phyloP scores from a whole-genome alignment of 92 coral and sea anemone genomes.

The Porites evermanni region DNA sequence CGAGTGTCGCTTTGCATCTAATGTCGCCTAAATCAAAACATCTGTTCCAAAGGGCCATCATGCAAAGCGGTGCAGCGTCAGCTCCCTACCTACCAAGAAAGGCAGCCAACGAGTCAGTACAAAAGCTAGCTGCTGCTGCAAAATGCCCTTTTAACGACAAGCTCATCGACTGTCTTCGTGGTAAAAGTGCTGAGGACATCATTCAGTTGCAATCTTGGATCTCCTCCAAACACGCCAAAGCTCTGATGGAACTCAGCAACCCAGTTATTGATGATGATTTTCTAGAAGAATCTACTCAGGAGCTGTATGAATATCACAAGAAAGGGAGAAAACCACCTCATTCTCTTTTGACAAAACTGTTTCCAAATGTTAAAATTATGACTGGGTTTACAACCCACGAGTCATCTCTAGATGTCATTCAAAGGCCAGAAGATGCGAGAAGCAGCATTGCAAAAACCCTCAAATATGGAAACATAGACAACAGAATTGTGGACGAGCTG shows the following conservation, averaged over 20 bases:
- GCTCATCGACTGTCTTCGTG: not conserved
- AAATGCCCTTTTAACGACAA: not conserved
- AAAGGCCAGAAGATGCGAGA: not conserved
- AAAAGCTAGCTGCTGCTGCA: not conserved
- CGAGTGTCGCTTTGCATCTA: constrained; percentile 53
- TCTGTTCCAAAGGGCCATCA: constrained; percentile 9
- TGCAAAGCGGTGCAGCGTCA: constrained; percentile 19
- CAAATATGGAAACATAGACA: not conserved
- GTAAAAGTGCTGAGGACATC: constrained; percentile 15
- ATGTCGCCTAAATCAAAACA: constrained; percentile 16
- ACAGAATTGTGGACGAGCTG: constrained; percentile 12
- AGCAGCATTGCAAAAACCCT: not conserved
- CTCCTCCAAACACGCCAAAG: not conserved
- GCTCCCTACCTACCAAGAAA: not conserved
- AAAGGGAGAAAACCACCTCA: no score
- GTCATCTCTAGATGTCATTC: not conserved
- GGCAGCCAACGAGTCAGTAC: not conserved
- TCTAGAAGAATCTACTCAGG: constrained; percentile 8
- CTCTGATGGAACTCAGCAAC: not conserved
- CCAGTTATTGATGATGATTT: constrained; percentile 28
- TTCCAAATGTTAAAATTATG: not conserved
- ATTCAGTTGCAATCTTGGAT: not conserved
- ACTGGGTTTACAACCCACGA: constrained; percentile 26
- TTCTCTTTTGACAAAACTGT: not conserved
- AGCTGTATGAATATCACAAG: not conserved